Evolutionary conservation across 2,888 invertebrate species (phyloP), one percentile per base, ranked within the genome.

Genomic region (Alentia gelatinosa): DNA sequence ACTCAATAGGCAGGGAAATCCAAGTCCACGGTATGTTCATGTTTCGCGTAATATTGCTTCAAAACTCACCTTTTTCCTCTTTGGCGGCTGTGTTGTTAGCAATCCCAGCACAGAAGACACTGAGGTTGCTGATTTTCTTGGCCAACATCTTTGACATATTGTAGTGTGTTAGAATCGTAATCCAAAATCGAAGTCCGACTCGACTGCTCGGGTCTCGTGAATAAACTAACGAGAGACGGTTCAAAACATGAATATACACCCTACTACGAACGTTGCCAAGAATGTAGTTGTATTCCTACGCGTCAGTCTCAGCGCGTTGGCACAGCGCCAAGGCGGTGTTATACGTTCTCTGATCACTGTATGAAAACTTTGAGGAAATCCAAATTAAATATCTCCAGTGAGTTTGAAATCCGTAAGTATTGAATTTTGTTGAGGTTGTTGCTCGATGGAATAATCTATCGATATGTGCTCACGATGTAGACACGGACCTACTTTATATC

Each of bases 41-140:
- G 39, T 63, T 3, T 37, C 63, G 39, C 42, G 19, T 3, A 89
- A 89, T 19, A n/a, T n/a, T 33, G 15, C 63, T 7, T 9, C 30
- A 84, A 90, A 88, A 33, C 91, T 89, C 68, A 91, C 91, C 91
- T 91, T 91, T 91, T 19, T 91, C 91, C 88, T 91, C 86, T 56
- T 91, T 68, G 30, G 42, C 68, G 15, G 68, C 74, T 19, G 40
- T n/a, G 75, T 88, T 74, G 83, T 79, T 89, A 26, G 86, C 86
- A 68, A 75, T 68, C 56, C 88, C 91, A 75, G 68, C 86, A 40
- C 91, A 89, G 83, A 91, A 88, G 15, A 91, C 79, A 42, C 26
- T 79, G 30, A 91, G 74, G 47, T 91, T 88, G 39, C 89, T 74
- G 83, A 91, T 79, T 40, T 91, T 88, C 75, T 83, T 88, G n/a